A percentile compares a stretch with the other conserved stretches of the same genome.
These are phyloP conservation scores for Diadegma fenestrale DNA, from an alignment of 2,888 invertebrate species.

Conservation along the genomic window DNA sequence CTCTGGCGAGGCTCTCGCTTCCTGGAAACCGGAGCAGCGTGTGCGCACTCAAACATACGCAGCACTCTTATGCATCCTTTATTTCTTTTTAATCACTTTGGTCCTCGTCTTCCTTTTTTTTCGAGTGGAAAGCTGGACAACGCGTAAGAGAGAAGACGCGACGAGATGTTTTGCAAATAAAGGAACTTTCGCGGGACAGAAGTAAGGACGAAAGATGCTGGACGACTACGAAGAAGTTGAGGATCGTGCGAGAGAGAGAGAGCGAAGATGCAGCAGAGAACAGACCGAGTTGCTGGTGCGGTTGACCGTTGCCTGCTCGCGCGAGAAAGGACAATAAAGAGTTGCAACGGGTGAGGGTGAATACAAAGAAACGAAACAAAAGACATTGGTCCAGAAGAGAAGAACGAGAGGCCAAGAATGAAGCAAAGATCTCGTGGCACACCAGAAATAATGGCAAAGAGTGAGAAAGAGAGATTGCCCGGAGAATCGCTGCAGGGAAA, in stretches of 20 bases:
- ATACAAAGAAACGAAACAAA: slow-evolving; percentile 59
- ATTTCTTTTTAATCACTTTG: slow-evolving; percentile 41
- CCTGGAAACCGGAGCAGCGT: slow-evolving; percentile 81
- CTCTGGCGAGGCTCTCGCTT: slow-evolving; percentile 73
- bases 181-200: slow-evolving; percentile 10
- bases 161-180: slow-evolving; percentile 41
- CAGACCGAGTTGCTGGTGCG: slow-evolving; percentile 64
- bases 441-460: slow-evolving; percentile 69
- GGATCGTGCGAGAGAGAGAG: slow-evolving; percentile 49
- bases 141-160: slow-evolving; percentile 66
- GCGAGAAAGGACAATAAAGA: slow-evolving; percentile 69
- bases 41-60: slow-evolving; percentile 64
- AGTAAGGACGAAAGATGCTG: slow-evolving; percentile 48
- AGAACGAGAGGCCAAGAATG: slow-evolving; percentile 61
- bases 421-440: slow-evolving; percentile 53
- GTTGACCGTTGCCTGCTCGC: slow-evolving; percentile 48
- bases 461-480: slow-evolving; percentile 51
- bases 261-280: slow-evolving; percentile 39
- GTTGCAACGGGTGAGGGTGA: slow-evolving; percentile 65
- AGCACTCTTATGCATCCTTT: slow-evolving; percentile 37
- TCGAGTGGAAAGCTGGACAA: slow-evolving; percentile 18
- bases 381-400: slow-evolving; percentile 29
- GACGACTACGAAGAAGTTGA: slow-evolving; percentile 67
- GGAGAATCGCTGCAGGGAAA: slow-evolving; percentile 51
- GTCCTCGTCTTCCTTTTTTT: slow-evolving; percentile 14